A percentile compares a stretch with the other conserved stretches of the same genome.
These are phyloP conservation scores for Pyrocoelia pectoralis DNA, from an alignment of 2,888 invertebrate species.

Conservation along the genomic window DNA sequence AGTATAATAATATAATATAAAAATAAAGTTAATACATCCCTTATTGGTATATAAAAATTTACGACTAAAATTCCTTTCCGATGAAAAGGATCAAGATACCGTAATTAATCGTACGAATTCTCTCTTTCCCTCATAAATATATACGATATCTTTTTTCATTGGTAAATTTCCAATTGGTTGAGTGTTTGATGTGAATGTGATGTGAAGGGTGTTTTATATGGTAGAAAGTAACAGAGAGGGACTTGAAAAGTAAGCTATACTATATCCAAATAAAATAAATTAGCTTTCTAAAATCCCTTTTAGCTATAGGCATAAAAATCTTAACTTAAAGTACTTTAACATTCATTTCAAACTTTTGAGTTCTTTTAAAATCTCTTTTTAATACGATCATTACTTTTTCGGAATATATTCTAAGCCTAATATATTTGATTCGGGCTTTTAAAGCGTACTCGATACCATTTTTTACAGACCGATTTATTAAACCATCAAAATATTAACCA, in stretches of 20 bases:
- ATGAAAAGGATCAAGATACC: too few relatives aligned
- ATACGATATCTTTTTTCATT: constrained; percentile 43
- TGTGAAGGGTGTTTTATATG: neutral
- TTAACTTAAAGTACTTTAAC: constrained; percentile 17
- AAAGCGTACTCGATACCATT: too few relatives aligned
- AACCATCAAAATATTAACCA: too few relatives aligned
- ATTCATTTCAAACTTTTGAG: constrained; percentile 20
- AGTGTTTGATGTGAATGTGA: constrained; percentile 35
- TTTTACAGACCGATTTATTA: neutral
- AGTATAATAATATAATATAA: too few relatives aligned
- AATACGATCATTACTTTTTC: constrained; percentile 2
- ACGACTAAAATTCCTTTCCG: too few relatives aligned
- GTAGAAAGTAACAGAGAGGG: constrained; percentile 12
- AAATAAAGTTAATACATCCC: too few relatives aligned
- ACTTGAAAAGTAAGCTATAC: constrained; percentile 21
- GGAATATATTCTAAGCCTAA: too few relatives aligned
- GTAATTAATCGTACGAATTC: too few relatives aligned
- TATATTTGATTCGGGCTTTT: neutral
- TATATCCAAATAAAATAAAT: constrained; percentile 32
- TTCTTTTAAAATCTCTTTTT: constrained; percentile 2
- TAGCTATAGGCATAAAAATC: constrained; percentile 19
- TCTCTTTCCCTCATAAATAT: too few relatives aligned
- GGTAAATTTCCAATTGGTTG: constrained; percentile 48
- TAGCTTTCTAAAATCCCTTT: constrained; percentile 23
- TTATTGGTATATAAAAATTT: constrained; percentile 14